Evolutionary conservation across 2,113 vertebrate genomes (phyloP), one percentile per base, ranked within the genome.

Genomic region (Okapia johnstoni): DNA sequence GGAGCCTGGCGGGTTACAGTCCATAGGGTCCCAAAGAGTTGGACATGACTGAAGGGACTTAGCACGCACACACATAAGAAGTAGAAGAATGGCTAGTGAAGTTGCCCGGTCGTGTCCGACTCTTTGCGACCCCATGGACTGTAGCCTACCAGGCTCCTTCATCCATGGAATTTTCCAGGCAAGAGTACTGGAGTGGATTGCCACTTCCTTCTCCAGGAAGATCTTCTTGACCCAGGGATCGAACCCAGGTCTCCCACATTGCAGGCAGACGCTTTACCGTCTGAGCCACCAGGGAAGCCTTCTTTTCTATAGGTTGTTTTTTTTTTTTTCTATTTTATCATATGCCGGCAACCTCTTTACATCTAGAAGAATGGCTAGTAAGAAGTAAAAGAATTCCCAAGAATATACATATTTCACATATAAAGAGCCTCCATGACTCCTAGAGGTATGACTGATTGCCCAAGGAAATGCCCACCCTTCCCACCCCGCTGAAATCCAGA

Each of bases 371-470:
- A 66, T 66, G 76, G 15, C 14, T 58, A 14, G 14, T 61, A 52
- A 61, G n/a, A 61, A 92, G 19, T 85, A 52, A 76, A 77, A 81
- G n/a, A 93, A 85, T 12, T 36, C 79, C 40, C 52, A 91, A 50
- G 61, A 52, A 77, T 88, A 11, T 23, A 93, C n/a, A 30, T 40
- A 76, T 4, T 36, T 54, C 21, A 77, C 26, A 33, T 30, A 2
- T 2, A 14, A 85, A 50, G 58, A 70, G 25, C 28, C 43, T 2
- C 7, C 30, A 8, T 15, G 3, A 40, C 23, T 19, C 16, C 46
- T 2, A 3, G 3, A 2, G 5, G 16, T 28, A 13, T 28, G 13
- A 50, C 4, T 7, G 61, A 80, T 50, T 17, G 17, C 58, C 63
- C 6, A n/a, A 9, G 11, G 7, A 43, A 33, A 43, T 83, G 30